A percentile compares a stretch with the other conserved stretches of the same genome.
Conservation (phyloP, 2,113 vertebrate species). For the Chauna torquata region DNA sequence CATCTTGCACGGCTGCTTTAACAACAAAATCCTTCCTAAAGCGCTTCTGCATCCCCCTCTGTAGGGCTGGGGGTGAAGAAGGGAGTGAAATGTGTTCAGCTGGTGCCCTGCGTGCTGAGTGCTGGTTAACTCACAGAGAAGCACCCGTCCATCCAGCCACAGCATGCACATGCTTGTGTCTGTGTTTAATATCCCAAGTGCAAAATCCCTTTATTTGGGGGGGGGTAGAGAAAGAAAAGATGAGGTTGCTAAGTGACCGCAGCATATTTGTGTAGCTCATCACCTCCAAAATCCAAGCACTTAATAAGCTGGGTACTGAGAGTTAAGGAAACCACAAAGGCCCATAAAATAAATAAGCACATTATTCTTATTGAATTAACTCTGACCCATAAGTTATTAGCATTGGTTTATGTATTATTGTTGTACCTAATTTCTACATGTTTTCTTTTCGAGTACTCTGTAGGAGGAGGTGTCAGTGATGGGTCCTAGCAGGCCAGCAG, state of each 20-base stretch:
- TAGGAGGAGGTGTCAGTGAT: conserved; percentile 11
- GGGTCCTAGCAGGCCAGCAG: not conserved
- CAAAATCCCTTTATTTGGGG: not conserved
- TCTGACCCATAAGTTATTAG: conserved; percentile 33
- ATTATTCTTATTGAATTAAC: conserved; percentile 42
- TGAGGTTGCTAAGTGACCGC: conserved; percentile 34
- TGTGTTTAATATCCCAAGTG: not conserved
- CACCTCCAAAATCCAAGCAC: conserved; percentile 23
- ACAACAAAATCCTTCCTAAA: not conserved
- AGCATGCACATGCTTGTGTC: not conserved
- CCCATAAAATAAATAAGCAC: conserved; percentile 34
- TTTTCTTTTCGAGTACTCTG: conserved; percentile 24
- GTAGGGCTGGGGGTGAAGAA: not conserved
- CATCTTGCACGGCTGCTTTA: not conserved
- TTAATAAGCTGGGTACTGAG: not conserved
- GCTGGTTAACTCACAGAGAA: not conserved
- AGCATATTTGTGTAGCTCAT: conserved; percentile 41
- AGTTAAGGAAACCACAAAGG: conserved; percentile 42
- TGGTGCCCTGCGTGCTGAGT: accelerated
- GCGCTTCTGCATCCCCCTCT: not conserved
- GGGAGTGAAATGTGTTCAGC: accelerated
- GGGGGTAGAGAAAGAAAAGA: not conserved
- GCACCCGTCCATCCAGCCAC: accelerated
- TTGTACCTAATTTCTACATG: conserved; percentile 43
- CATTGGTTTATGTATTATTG: conserved; percentile 18